Conservation (phyloP, 2,888 invertebrate genomes). For the Monoplex corrugatus region DNA sequence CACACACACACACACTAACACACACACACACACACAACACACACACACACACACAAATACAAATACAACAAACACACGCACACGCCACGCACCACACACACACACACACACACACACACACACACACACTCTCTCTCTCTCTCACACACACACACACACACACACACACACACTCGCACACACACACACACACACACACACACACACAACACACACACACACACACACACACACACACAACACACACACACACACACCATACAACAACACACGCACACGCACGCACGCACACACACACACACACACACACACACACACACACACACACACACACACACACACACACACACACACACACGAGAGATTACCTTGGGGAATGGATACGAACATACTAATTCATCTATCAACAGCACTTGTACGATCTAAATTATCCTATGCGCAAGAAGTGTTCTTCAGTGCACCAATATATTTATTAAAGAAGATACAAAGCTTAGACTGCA, state of each 20-base stretch:
- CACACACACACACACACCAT: background rate
- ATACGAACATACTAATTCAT: background rate
- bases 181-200: too few relatives aligned
- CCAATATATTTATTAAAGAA: background rate
- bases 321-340: constrained; percentile 22
- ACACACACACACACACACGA: background rate
- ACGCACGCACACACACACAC: background rate
- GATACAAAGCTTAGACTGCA: background rate
- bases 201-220: background rate
- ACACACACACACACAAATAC: background rate
- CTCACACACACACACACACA: background rate
- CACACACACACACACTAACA: background rate
- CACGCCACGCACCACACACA: too few relatives aligned
- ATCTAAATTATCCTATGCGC: too few relatives aligned
- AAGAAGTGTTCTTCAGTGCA: too few relatives aligned
- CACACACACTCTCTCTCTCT: background rate
- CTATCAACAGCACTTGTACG: too few relatives aligned
- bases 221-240: background rate
- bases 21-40: background rate
- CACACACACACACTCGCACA: background rate
- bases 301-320: background rate
- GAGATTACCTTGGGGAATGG: background rate
- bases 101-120: background rate
- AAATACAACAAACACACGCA: background rate
- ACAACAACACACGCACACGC: background rate